Evolutionary conservation across 92 coral and sea anemone species (phyloP), one percentile per base, ranked within the genome.

Genomic region (Muricea muricata): DNA sequence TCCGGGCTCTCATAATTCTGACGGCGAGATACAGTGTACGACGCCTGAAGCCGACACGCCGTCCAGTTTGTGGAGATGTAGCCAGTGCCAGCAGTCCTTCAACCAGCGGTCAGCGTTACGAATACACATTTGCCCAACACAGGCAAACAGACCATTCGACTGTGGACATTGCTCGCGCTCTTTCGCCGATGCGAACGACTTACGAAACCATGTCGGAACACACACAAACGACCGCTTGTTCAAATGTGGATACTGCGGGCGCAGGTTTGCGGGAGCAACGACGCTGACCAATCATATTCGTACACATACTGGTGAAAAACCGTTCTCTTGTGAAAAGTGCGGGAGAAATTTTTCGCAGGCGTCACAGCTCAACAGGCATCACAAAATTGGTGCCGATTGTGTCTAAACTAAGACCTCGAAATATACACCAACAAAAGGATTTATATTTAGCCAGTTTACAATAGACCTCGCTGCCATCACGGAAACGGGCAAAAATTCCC

Each of bases 171-270:
- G 99, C 76, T 88, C 94, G 40, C 91, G 92, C 40, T 88, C 99
- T 6, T 97, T 97, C 79, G 82, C 98, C 15, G 87, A 86, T 26
- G 89, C 99, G 4, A 94, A 92, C 39, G 96, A 89, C 69, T 94
- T 97, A 82, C 99, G 99, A 79, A 89, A 92, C 57, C 99, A 97
- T 32, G 99, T 97, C 30, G 98, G 89, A 55, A 92, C 93, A 56
- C 99, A 97, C 56, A 90, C 94, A 78, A 93, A 90, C 75, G 98
- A 97, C 67, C 94, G 93, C 60, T 97, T 93, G 89, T 97, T 97
- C 78, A 97, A 97, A 79, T 97, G 99, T 71, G 99, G 99, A 7
- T 97, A 92, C 84, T 97, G 99, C 83, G 91, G 94, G 74, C 99
- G 99, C 87, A 89, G 98, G 65, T 97, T 97, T 80, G 97, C 99